Evolutionary conservation across 2,888 invertebrate genomes (phyloP), one percentile per base, ranked within the genome.

Genomic region (Carcina quercana): DNA sequence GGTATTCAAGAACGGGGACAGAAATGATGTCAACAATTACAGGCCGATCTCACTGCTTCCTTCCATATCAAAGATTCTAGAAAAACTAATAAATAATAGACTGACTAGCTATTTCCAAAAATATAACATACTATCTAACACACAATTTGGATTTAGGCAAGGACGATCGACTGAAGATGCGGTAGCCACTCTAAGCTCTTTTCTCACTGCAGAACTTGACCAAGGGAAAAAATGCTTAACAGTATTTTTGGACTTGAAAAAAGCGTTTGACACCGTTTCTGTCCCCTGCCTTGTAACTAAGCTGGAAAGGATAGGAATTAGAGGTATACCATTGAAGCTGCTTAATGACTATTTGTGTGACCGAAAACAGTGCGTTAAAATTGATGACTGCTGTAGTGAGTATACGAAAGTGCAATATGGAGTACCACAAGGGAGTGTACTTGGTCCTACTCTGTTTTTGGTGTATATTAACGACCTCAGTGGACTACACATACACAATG

Each of bases 401-500:
- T 11, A 25, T 10, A 12, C 4, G 8, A 12, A 10, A 6, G 25
- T 25, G 6, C 5, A 25, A 3, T 25, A 3, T 25, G n/a, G 25
- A 6, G 25, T 25, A 8, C 25, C 25, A 3, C 11, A 25, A 13
- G 25, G 25, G 3, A 25, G 25, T 13, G 25, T 25, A 3, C 25
- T 25, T 13, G 25, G 25, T 4, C 25, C 25, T 5, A 25, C 25
- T 12, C 13, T 25, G 3, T 25, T 25, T 13, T 4, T 67, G 4
- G 13, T 25, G 3, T n/a, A 22, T 22, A 22, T 22, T n/a, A n/a
- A n/a, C n/a, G n/a, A n/a, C n/a, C 22, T n/a, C 3, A 7, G 6
- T 3, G 3, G n/a, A n/a, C 3, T 7, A 3, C n/a, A 22, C n/a
- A 22, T 22, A 7, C 6, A n/a, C 3, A 22, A 22, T 22, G 22